Base-by-base conservation (phyloP, 2,113 vertebrate genomes). In the Colius striatus region DNA sequence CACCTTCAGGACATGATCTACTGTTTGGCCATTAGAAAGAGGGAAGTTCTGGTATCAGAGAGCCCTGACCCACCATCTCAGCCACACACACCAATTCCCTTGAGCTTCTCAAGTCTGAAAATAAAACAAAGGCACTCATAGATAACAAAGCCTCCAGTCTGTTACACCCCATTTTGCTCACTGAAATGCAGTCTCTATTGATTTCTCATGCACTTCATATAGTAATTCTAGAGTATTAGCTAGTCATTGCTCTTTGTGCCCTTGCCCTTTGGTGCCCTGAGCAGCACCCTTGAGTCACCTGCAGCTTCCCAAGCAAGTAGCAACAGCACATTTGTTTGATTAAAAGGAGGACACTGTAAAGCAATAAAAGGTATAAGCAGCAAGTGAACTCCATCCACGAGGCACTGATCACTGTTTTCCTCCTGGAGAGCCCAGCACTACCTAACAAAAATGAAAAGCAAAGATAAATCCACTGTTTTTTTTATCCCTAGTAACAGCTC, bases 101-200 rank as follows among this genome's bases (percentile, higher is more conserved):
- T 4, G 21, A 90, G 88, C 61, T 78, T 51, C 71, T 77, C 76
- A 70, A 51, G 45, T 8, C 53, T 11, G 36, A 9, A 66, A 53
- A 22, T 14, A 41, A 55, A 8, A 11, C 43, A 30, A 60, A 93
- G 36, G 30, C 74, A 15, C 58, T 32, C 13, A 1, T 13, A 38
- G 47, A 17, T 0, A 57, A 23, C 16, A 7, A 50, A n/a, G n/a
- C 36, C 13, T 23, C 26, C 43, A 11, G 8, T 1, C 75, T 21
- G 5, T 11, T 5, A 45, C 3, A 30, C 1, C 36, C 29, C 18
- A 0, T 10, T 55, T 21, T 14, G 27, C 63, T 21, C 68, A 26
- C 84, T 19, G 25, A 30, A 60, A 25, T 0, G 3, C 2, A 0
- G 11, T 48, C 78, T 32, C 55, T 51, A 1, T 1, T 16, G 22